These are phyloP conservation scores for Himalopsyche tibetana DNA, from an alignment of 2,888 invertebrate genomes.

Conservation along the genomic window DNA sequence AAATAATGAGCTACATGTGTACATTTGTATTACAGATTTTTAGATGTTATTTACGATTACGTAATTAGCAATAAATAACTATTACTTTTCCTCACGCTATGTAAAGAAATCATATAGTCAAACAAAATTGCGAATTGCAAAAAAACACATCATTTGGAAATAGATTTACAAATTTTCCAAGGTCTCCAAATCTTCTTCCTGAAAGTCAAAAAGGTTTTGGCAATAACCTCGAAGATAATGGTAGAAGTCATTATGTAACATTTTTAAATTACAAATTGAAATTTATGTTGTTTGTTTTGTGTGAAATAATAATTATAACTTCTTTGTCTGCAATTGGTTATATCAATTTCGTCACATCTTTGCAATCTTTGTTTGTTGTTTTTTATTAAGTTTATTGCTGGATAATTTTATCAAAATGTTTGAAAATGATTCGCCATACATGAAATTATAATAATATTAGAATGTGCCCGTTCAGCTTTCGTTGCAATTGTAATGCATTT, in stretches of 20 bases:
- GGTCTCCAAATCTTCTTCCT: conserved; percentile 14
- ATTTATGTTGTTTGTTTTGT: neutral
- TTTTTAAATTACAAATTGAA: neutral
- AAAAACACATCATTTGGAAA: neutral
- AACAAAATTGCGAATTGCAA: neutral
- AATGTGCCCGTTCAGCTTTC: too few species aligned
- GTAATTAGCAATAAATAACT: neutral
- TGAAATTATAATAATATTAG: too few species aligned
- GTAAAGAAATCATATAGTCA: conserved; percentile 5
- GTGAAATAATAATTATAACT: neutral
- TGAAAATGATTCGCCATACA: too few species aligned
- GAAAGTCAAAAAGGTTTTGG: conserved; percentile 7
- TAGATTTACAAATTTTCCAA: neutral
- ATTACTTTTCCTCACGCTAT: neutral
- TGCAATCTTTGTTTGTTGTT: too few species aligned
- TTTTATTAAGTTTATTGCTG: too few species aligned
- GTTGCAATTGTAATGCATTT: too few species aligned
- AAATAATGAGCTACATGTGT: too few species aligned
- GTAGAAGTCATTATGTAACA: neutral
- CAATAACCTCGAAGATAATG: neutral
- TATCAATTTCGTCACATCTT: too few species aligned
- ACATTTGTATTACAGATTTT: too few species aligned
- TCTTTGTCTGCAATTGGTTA: too few species aligned
- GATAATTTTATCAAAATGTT: too few species aligned
- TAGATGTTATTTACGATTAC: neutral